Percentiles rank a stretch among this genome's conserved stretches.
These are phyloP conservation scores for Pocillopora meandrina DNA, from an alignment of 92 coral and sea anemone species.

Conservation along the genomic window DNA sequence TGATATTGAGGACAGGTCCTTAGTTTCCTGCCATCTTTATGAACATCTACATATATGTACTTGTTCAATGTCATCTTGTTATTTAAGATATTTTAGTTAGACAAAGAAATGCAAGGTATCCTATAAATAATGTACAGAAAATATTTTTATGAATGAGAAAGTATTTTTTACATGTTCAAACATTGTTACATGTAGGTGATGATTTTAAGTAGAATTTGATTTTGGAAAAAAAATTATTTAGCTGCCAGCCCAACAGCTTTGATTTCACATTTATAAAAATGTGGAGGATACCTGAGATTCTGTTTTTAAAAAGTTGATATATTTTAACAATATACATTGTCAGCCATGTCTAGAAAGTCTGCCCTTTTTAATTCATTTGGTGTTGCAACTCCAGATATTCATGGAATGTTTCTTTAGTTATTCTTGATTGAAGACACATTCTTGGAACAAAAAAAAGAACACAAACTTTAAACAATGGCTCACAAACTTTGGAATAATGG, in stretches of 20 bases:
- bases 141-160: slow-evolving; percentile 35
- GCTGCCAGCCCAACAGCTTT: neutral
- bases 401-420: too few species aligned
- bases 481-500: too few species aligned
- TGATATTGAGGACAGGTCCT: neutral
- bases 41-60: neutral
- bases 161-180: slow-evolving; percentile 4
- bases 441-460: too few species aligned
- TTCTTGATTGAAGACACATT: too few species aligned
- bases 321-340: too few species aligned
- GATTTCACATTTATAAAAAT: neutral
- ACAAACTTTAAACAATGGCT: too few species aligned
- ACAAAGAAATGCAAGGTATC: neutral
- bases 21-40: neutral
- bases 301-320: too few species aligned
- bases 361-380: too few species aligned
- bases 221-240: neutral
- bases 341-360: too few species aligned
- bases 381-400: too few species aligned
- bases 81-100: slow-evolving; percentile 3
- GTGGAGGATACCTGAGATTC: too few species aligned
- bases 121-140: slow-evolving; percentile 27
- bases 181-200: neutral
- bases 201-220: neutral
- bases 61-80: neutral